Evolutionary conservation across 2,797 vertebrate genomes (phyloP).

Genomic region (Hipposideros larvatus): DNA sequence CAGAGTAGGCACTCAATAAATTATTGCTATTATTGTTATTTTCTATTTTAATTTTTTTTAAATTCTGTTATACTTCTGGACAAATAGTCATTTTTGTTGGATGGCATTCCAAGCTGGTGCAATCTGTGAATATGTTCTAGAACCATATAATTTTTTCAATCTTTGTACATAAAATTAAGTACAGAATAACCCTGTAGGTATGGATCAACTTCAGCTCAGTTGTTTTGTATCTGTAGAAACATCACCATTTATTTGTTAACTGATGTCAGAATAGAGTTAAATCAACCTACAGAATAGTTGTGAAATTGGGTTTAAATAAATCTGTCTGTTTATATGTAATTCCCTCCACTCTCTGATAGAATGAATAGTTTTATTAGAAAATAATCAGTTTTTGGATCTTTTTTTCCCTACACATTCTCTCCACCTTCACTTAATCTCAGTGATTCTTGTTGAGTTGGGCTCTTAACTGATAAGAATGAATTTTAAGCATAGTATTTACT

Average conservation of each 20-base stretch:
- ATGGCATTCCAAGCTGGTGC: not conserved
- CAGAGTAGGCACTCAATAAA: not conserved
- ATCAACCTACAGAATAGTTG: not conserved
- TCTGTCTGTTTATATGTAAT: conserved; percentile 64
- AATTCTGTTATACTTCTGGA: not conserved
- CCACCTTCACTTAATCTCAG: not conserved
- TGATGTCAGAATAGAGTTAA: conserved; percentile 35
- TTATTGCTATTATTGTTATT: not conserved
- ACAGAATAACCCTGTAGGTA: not conserved
- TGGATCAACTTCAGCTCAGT: not conserved
- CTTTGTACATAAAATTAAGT: conserved; percentile 43
- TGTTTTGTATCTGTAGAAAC: conserved; percentile 23
- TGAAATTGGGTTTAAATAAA: conserved; percentile 57
- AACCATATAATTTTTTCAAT: not conserved
- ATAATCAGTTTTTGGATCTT: conserved; percentile 16
- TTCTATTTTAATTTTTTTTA: conserved; percentile 40
- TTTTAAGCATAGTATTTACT: conserved; percentile 12
- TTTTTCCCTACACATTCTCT: not conserved
- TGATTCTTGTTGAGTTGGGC: not conserved
- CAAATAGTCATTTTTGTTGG: conserved; percentile 12
- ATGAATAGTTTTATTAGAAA: conserved; percentile 69
- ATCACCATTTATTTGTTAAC: conserved; percentile 40
- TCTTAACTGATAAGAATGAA: conserved; percentile 32
- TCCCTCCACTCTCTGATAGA: conserved; percentile 48
- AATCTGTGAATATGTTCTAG: not conserved